Evolutionary conservation across 2,797 vertebrate genomes (phyloP).

Genomic region (Scolopax bukidnonensis): DNA sequence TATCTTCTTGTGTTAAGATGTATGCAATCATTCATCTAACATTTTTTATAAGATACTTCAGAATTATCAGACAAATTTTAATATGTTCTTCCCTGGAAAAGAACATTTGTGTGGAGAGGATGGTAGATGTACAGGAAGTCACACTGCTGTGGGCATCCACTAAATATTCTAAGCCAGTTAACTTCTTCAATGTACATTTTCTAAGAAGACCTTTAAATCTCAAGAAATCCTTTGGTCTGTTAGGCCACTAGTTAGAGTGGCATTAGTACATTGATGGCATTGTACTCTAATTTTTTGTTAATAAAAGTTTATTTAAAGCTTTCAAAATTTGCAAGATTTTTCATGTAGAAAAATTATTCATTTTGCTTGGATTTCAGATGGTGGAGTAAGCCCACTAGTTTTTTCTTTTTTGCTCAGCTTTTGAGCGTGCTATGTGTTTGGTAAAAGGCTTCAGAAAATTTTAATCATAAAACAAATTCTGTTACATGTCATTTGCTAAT

Average conservation of each 20-base stretch:
- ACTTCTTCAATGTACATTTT: not conserved
- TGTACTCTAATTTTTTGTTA: not conserved
- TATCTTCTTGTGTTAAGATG: not conserved
- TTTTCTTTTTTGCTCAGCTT: not conserved
- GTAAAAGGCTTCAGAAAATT: not conserved
- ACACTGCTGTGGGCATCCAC: not conserved
- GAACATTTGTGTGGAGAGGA: not conserved
- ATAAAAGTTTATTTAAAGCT: not conserved
- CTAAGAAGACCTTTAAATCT: not conserved
- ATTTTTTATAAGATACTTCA: not conserved
- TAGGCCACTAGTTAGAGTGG: not conserved
- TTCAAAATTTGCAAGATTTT: not conserved
- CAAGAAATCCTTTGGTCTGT: not conserved
- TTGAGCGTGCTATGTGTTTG: not conserved
- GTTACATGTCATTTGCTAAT: not conserved
- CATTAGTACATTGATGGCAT: not conserved
- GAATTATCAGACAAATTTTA: not conserved
- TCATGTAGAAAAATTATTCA: not conserved
- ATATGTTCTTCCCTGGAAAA: not conserved
- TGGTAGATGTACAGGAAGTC: not conserved
- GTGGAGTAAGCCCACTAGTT: not conserved
- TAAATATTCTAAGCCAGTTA: not conserved
- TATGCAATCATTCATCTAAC: not conserved
- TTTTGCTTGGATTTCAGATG: not conserved
- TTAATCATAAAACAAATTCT: not conserved